Conservation (phyloP, 1,140 invertebrate genomes). For the Lysiphlebus fabarum region DNA sequence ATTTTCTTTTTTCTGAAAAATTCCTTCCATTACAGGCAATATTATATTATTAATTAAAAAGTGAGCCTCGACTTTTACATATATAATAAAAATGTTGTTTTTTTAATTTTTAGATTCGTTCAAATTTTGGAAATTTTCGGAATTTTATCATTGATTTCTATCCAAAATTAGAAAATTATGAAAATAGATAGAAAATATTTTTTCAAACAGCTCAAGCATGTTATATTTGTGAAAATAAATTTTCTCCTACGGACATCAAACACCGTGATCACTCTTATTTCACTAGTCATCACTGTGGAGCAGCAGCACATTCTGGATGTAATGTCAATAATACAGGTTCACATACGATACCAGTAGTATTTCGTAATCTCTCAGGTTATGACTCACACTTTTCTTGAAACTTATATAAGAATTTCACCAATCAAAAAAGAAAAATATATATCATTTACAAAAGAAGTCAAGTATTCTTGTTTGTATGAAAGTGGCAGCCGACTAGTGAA, state of each 20-base stretch:
- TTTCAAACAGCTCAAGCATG: neutral
- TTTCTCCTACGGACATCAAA: neutral
- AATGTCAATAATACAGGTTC: constrained; percentile 41
- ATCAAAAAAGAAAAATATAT: constrained; percentile 33
- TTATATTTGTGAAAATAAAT: constrained; percentile 2
- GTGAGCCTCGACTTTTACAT: too few relatives aligned
- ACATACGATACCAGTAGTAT: constrained; percentile 35
- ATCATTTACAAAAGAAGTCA: constrained; percentile 28
- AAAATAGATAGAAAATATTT: too few relatives aligned
- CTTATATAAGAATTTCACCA: constrained; percentile 19
- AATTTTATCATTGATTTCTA: too few relatives aligned
- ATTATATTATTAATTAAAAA: too few relatives aligned
- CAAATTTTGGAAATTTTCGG: too few relatives aligned
- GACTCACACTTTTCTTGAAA: constrained; percentile 32
- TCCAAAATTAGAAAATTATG: too few relatives aligned
- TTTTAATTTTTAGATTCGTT: too few relatives aligned
- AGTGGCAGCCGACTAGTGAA: neutral
- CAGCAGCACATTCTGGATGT: constrained; percentile 36
- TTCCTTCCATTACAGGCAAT: too few relatives aligned
- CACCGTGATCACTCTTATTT: constrained; percentile 42
- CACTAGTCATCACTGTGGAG: constrained; percentile 37
- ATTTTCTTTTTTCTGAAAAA: too few relatives aligned
- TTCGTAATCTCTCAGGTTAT: constrained; percentile 42
- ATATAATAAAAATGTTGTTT: too few relatives aligned
- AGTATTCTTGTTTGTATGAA: too few relatives aligned